Conservation (phyloP, 2,888 invertebrate species). For the Ectobius pallidus region DNA sequence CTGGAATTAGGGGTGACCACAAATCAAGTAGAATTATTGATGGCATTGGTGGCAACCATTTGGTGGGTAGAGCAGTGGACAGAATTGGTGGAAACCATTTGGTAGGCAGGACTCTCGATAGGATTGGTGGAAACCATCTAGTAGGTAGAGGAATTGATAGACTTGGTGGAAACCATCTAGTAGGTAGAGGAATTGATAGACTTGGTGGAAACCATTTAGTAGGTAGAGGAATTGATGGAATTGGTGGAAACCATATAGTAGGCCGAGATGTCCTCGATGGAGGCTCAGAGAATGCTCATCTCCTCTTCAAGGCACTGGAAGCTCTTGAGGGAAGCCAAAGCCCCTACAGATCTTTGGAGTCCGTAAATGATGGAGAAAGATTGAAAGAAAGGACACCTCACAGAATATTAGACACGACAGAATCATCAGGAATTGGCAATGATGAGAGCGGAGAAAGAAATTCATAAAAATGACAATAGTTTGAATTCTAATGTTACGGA, state of each 20-base stretch:
- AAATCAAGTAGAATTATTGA: conserved; percentile 23
- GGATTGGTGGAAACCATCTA: conserved; percentile 43
- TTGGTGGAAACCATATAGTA: conserved; percentile 50
- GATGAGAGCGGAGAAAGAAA: too few species aligned
- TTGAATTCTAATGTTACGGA: too few species aligned
- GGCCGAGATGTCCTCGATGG: conserved; percentile 57
- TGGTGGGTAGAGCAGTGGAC: conserved; percentile 26
- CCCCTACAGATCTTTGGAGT: background rate
- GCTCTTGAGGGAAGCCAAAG: too few species aligned
- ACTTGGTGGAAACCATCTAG: conserved; percentile 21
- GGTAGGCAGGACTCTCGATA: conserved; percentile 42
- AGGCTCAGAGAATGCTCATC: conserved; percentile 53
- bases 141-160: conserved; percentile 27
- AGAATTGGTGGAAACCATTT: conserved; percentile 43
- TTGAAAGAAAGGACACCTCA: conserved; percentile 38
- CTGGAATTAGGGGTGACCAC: conserved; percentile 25
- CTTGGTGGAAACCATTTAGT: conserved; percentile 44
- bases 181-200: conserved; percentile 17
- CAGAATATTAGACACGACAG: too few species aligned
- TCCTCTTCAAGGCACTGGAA: too few species aligned
- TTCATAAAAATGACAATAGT: too few species aligned
- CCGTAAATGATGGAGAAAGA: conserved; percentile 25
- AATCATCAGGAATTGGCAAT: too few species aligned
- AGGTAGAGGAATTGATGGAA: conserved; percentile 47
- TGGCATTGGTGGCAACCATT: conserved; percentile 20